Base-by-base conservation (phyloP, 2,797 vertebrate species). In the Lepus oiostolus region DNA sequence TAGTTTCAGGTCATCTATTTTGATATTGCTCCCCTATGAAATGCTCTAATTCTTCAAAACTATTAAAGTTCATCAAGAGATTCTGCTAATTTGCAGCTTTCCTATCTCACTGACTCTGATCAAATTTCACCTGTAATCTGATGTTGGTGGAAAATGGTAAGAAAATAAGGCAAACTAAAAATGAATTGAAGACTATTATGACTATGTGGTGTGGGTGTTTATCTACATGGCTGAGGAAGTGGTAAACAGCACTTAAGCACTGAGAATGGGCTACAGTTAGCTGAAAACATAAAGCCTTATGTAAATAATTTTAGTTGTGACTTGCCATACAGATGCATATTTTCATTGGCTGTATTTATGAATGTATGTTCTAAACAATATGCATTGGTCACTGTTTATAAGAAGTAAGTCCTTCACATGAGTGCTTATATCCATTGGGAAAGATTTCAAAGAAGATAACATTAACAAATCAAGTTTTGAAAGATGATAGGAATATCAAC, bases 1-100 rank as follows among this genome's bases (percentile, higher is more conserved):
- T 80, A n/a, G 68, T 95, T 96, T 94, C 89, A 92, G 92, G 95
- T 96, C 92, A 90, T 93, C 95, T 95, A 90, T 96, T 97, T 93
- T 92, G 81, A 92, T 85, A 85, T 90, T 42, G 79, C 30, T 97
- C 96, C 88, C 96, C 50, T 38, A 75, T 83, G 90, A 93, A 90
- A 93, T 83, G 85, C 71, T 94, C 95, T 80, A 75, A 76, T 96
- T 97, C 82, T 90, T 92, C 17, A 71, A 86, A 85, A 92, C n/a
- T 71, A 60, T 88, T 94, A 94, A 85, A 50, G 80, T 85, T 54
- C 11, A 83, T 90, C 67, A 93, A 87, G 77, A 96, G 75, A 93
- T 87, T 94, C 72, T 71, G 91, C 88, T 72, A 70, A 93, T 94
- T 88, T 88, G 62, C 2, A 38, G 24, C 14, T 89, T n/a, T 91